These are phyloP conservation scores for Synanthedon andrenaeformis DNA, from an alignment of 2,888 invertebrate species.

Conservation along the genomic window DNA sequence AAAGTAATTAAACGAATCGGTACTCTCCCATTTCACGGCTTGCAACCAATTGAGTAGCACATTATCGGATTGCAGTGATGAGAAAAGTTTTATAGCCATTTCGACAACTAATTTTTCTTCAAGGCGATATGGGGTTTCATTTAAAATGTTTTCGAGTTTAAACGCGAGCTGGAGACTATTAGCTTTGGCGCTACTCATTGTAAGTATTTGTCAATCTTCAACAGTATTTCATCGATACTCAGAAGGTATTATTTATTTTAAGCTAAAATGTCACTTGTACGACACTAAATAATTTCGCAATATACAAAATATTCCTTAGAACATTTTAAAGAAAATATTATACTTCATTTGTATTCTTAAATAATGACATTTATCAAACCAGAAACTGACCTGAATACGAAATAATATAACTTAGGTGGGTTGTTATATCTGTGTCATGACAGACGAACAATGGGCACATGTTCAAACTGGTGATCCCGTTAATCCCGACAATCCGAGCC, in stretches of 20 bases:
- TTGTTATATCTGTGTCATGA: neutral
- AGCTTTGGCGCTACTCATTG: neutral
- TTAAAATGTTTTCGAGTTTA: neutral
- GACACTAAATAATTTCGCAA: no score
- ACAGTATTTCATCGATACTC: no score
- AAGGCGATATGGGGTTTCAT: neutral
- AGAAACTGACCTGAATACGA: no score
- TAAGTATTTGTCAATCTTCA: no score
- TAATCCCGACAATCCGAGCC: neutral
- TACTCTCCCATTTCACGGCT: slow-evolving; percentile 24
- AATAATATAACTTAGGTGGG: no score
- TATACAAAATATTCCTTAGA: no score
- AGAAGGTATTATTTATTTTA: no score
- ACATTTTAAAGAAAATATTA: no score
- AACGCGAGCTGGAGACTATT: neutral
- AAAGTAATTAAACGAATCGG: neutral
- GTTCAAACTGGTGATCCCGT: neutral
- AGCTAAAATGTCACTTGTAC: no score
- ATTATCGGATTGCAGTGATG: slow-evolving; percentile 7
- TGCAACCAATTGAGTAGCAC: slow-evolving; percentile 16
- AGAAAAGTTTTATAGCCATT: slow-evolving; percentile 13
- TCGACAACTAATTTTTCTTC: neutral
- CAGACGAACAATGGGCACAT: neutral
- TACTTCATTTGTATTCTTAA: no score
- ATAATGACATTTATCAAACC: no score